phyloP scores from a whole-genome alignment of 2,113 vertebrate genomes.

The Mandrillus leucophaeus region DNA sequence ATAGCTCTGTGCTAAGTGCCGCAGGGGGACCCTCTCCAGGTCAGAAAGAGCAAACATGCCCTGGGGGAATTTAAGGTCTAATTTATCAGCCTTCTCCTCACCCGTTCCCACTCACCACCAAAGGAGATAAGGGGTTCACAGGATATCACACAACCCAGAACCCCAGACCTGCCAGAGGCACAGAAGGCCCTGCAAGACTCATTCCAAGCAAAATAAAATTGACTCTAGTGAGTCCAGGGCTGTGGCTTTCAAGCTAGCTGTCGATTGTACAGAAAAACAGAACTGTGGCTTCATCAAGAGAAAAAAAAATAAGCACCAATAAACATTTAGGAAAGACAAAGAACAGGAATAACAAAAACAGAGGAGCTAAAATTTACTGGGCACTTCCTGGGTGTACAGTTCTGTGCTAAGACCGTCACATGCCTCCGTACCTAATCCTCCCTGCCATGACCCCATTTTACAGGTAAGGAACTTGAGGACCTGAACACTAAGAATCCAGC shows the following conservation, averaged over 20 bases:
- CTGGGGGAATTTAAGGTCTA: background rate
- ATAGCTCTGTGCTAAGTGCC: background rate
- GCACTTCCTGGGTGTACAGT: background rate
- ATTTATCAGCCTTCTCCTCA: background rate
- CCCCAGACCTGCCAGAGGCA: conserved; percentile 26
- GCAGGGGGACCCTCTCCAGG: background rate
- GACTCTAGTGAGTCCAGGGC: background rate
- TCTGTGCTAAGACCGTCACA: background rate
- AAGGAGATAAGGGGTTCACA: conserved; percentile 2
- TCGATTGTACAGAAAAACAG: background rate
- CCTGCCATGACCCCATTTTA: background rate
- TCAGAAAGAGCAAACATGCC: background rate
- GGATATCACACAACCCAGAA: conserved; percentile 1
- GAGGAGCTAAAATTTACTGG: background rate
- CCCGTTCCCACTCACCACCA: background rate
- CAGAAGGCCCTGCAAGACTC: background rate
- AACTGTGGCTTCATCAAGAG: background rate
- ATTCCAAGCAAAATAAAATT: conserved; percentile 27
- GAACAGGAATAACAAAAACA: background rate
- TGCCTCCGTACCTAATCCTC: background rate
- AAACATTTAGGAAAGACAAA: conserved; percentile 12
- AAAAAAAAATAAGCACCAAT: background rate
- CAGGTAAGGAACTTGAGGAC: background rate
- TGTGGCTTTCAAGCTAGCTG: conserved; percentile 3
- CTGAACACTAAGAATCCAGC: background rate